These are phyloP conservation scores for Eidolon helvum DNA, from an alignment of 2,113 vertebrate species.

Conservation along the genomic window DNA sequence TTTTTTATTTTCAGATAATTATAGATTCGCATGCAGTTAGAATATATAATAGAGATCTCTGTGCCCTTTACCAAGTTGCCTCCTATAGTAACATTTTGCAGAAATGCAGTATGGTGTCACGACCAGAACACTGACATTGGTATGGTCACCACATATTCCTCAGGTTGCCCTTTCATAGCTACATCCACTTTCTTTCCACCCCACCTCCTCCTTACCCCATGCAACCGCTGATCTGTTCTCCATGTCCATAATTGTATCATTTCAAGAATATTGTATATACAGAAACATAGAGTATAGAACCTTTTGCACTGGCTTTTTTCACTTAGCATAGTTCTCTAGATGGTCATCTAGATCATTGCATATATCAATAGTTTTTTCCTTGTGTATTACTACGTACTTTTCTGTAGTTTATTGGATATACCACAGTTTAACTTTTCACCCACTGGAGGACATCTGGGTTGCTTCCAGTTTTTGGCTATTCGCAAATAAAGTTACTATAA, in stretches of 20 bases:
- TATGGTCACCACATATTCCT: neutral
- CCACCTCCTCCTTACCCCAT: neutral
- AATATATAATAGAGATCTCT: neutral
- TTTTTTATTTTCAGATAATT: neutral
- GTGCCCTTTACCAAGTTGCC: neutral
- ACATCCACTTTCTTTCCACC: neutral
- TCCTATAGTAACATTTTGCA: neutral
- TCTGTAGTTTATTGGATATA: neutral
- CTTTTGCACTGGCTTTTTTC: neutral
- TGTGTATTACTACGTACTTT: neutral
- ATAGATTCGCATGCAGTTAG: neutral
- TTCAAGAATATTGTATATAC: neutral
- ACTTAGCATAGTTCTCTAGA: neutral
- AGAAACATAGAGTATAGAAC: neutral
- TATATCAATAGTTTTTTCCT: neutral
- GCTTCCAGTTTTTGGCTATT: neutral
- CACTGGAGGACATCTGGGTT: neutral
- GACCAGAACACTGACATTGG: neutral
- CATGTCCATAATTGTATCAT: neutral
- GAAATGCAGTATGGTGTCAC: neutral
- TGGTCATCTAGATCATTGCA: neutral
- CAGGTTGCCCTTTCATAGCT: neutral
- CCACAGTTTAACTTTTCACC: neutral
- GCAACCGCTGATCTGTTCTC: neutral
- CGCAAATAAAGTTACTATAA: neutral